phyloP scores from a whole-genome alignment of 1,140 invertebrate genomes.

The Drosophila bifasciata region DNA sequence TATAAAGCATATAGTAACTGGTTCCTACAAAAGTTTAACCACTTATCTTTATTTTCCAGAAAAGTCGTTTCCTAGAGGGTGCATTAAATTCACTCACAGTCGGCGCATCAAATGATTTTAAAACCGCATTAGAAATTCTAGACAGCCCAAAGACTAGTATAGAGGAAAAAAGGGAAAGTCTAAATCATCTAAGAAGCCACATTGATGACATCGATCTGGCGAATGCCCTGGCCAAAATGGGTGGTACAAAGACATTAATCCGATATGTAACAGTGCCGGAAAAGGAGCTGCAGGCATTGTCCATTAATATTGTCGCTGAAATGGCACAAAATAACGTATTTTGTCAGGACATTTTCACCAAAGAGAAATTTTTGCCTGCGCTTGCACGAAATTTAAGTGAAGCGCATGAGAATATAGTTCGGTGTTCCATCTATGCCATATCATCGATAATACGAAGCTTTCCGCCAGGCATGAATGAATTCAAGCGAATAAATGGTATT shows the following conservation, averaged over 20 bases:
- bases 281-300: conserved; percentile 20
- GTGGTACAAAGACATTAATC: conserved; percentile 36
- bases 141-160: conserved; percentile 18
- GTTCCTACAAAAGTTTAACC: background rate
- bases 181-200: conserved; percentile 58
- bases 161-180: conserved; percentile 48
- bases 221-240: conserved; percentile 57
- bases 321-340: conserved; percentile 65
- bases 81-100: conserved; percentile 48
- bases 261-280: conserved; percentile 33
- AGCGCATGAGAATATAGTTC: conserved; percentile 41
- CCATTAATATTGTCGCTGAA: conserved; percentile 57
- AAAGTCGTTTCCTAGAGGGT: conserved; percentile 42
- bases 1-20: no score
- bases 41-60: conserved; percentile 23
- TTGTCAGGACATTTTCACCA: conserved; percentile 56
- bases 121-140: conserved; percentile 39
- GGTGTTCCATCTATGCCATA: conserved; percentile 57
- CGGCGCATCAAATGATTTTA: conserved; percentile 34
- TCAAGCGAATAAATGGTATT: conserved; percentile 48
- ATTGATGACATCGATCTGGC: conserved; percentile 64
- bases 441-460: conserved; percentile 65
- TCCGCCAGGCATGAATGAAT: conserved; percentile 49
- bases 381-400: conserved; percentile 48
- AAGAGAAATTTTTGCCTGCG: conserved; percentile 42